A percentile compares a stretch with the other conserved stretches of the same genome.
Conservation (phyloP, 2,888 invertebrate genomes). For the Perithous albicinctus region DNA sequence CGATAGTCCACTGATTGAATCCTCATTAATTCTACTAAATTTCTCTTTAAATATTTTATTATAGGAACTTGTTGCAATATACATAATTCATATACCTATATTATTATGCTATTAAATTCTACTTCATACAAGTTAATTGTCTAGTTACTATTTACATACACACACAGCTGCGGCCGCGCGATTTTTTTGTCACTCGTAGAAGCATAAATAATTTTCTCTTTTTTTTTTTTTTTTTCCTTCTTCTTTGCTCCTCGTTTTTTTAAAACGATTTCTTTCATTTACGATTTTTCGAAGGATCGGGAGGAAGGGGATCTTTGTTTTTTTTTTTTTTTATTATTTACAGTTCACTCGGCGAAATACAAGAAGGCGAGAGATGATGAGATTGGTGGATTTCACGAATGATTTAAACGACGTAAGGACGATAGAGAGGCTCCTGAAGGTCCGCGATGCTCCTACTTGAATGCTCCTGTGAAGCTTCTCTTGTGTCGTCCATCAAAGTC, state of each 20-base stretch:
- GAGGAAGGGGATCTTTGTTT: constrained; percentile 1
- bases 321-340: constrained; percentile 46
- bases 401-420: constrained; percentile 83
- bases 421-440: constrained; percentile 83
- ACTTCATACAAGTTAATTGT: constrained; percentile 60
- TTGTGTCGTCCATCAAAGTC: constrained; percentile 74
- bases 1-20: neutral
- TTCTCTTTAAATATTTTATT: constrained; percentile 75
- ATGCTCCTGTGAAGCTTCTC: constrained; percentile 76
- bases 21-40: neutral
- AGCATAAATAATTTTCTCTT: constrained; percentile 70
- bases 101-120: constrained; percentile 49
- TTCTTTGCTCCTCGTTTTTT: constrained; percentile 34
- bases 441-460: constrained; percentile 77
- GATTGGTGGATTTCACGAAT: constrained; percentile 11
- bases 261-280: constrained; percentile 1
- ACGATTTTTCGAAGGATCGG: neutral
- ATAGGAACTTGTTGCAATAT: constrained; percentile 81
- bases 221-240: constrained; percentile 48
- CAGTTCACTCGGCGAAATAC: constrained; percentile 26
- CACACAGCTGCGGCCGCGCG: constrained; percentile 47
- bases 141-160: constrained; percentile 58
- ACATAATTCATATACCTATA: constrained; percentile 63
- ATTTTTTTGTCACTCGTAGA: constrained; percentile 71
- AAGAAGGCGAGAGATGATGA: constrained; percentile 22